phyloP scores from a whole-genome alignment of 1,140 invertebrate species.

The Sinella curviseta region DNA sequence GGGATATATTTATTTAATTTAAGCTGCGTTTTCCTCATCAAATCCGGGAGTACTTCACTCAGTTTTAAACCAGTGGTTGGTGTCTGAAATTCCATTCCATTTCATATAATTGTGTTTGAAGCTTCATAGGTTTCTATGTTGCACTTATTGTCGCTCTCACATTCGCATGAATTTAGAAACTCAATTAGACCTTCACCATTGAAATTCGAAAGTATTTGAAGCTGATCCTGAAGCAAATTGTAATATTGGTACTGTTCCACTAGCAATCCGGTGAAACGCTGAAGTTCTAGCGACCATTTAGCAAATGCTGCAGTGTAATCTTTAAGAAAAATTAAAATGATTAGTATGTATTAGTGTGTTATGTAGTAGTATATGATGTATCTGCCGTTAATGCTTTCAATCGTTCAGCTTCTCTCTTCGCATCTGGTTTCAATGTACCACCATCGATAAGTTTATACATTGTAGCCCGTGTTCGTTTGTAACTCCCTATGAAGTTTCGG shows the following conservation, averaged over 20 bases:
- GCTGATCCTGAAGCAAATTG: background rate
- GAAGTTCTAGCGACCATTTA: no score
- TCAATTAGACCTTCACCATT: background rate
- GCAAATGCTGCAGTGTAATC: background rate
- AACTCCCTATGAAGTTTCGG: background rate
- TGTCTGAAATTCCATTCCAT: background rate
- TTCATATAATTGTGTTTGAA: background rate
- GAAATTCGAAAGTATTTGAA: background rate
- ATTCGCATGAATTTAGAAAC: background rate
- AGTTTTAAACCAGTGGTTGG: background rate
- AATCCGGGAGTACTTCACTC: background rate
- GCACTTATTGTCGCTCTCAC: background rate
- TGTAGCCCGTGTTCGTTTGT: background rate
- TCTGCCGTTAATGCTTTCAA: background rate
- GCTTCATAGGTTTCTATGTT: background rate
- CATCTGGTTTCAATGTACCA: background rate
- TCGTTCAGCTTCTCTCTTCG: background rate
- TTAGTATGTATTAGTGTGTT: background rate
- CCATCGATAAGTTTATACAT: background rate
- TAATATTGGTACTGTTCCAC: background rate
- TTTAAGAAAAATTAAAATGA: background rate
- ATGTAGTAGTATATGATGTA: no score
- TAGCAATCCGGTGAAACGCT: background rate
- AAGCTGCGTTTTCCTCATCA: background rate
- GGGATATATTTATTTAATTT: background rate